Conservation (phyloP, 2,888 invertebrate species). For the Lucinisca nassula region DNA sequence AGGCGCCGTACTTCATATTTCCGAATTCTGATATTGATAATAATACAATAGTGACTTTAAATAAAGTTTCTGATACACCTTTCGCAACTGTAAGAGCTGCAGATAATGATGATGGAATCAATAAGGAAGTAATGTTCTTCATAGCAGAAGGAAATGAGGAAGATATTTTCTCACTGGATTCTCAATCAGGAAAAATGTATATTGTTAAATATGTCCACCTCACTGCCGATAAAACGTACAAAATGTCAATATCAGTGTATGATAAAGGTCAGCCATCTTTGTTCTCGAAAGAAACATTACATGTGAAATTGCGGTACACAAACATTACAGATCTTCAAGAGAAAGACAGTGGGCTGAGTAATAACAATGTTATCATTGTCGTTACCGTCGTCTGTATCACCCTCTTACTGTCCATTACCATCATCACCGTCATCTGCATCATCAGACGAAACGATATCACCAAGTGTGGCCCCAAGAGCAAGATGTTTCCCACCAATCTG, state of each 20-base stretch:
- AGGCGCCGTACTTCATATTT: conserved; percentile 91
- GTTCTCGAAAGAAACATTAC: conserved; percentile 40
- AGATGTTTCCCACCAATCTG: not conserved
- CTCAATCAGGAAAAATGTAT: conserved; percentile 66
- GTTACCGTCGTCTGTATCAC: conserved; percentile 74
- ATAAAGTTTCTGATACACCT: conserved; percentile 75
- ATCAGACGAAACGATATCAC: conserved; percentile 65
- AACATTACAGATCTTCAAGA: conserved; percentile 53
- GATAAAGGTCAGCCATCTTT: conserved; percentile 68
- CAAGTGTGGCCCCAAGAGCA: conserved; percentile 50
- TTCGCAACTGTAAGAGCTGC: conserved; percentile 92
- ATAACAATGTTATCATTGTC: conserved; percentile 70
- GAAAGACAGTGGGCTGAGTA: conserved; percentile 32
- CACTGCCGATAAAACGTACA: conserved; percentile 61
- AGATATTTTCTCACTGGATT: conserved; percentile 69
- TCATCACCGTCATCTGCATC: conserved; percentile 73
- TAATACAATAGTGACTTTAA: conserved; percentile 76
- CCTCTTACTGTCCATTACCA: conserved; percentile 67
- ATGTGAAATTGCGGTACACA: conserved; percentile 61
- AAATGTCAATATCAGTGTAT: conserved; percentile 61
- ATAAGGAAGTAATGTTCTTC: conserved; percentile 97
- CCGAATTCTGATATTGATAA: conserved; percentile 74
- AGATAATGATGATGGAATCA: conserved; percentile 97
- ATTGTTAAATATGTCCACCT: conserved; percentile 69
- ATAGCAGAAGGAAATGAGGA: conserved; percentile 93